A percentile compares a stretch with the other conserved stretches of the same genome.
These are phyloP conservation scores for Vanessa tameamea DNA, from an alignment of 1,140 invertebrate genomes.

Conservation along the genomic window DNA sequence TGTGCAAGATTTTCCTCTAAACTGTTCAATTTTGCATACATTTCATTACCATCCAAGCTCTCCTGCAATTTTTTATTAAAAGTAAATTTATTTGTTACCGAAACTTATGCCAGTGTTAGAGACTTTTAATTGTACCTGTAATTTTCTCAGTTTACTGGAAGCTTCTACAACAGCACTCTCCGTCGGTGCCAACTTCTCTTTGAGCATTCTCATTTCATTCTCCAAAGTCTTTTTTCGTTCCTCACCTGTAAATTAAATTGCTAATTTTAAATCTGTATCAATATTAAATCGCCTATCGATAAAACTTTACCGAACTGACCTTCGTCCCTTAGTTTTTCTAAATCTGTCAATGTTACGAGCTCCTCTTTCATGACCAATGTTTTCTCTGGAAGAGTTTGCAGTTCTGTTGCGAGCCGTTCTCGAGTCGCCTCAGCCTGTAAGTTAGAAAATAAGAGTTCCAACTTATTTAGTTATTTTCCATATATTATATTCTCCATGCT, in stretches of 20 bases:
- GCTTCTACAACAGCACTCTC: constrained; percentile 44
- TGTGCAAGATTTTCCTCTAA: constrained; percentile 38
- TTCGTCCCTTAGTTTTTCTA: constrained; percentile 75
- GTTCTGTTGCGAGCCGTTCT: constrained; percentile 71
- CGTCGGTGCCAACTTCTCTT: constrained; percentile 43
- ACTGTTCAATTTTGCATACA: constrained; percentile 39
- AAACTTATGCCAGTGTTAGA: background rate
- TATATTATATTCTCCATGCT: background rate
- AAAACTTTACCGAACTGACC: constrained; percentile 44
- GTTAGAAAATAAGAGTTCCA: constrained; percentile 14
- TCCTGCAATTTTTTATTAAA: constrained; percentile 15
- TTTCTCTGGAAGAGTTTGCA: constrained; percentile 76
- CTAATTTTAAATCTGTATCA: no score
- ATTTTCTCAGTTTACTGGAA: constrained; percentile 40
- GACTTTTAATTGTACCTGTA: constrained; percentile 32
- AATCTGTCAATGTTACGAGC: constrained; percentile 70
- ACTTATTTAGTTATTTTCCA: background rate
- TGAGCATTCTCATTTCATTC: constrained; percentile 54
- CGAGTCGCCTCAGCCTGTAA: constrained; percentile 71
- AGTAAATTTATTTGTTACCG: background rate
- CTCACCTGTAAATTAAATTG: constrained; percentile 47
- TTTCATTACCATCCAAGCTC: constrained; percentile 39
- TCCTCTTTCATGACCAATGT: constrained; percentile 75
- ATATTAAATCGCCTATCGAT: no score
- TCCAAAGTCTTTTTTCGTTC: constrained; percentile 65